Conservation (phyloP, 2,888 invertebrate species). For the Thalpophila matura region DNA sequence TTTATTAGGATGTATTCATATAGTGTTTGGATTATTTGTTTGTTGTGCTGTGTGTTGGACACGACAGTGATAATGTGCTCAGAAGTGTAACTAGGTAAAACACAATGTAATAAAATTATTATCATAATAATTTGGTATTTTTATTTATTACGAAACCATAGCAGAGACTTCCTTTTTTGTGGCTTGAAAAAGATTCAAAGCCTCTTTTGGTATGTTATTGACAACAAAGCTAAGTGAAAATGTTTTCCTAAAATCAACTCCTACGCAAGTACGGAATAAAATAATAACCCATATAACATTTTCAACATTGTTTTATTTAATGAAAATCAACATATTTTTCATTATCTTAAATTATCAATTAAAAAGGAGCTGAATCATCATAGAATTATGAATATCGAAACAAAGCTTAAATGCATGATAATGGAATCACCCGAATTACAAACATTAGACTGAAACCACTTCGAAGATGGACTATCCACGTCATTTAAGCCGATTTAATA, state of each 20-base stretch:
- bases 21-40: constrained; percentile 63
- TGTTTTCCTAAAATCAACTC: no score
- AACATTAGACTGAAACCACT: constrained; percentile 9
- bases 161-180: no score
- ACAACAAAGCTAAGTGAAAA: no score
- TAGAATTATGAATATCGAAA: constrained; percentile 23
- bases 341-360: constrained; percentile 15
- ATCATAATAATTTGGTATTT: constrained; percentile 29
- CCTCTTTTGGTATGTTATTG: no score
- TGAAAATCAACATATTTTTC: constrained; percentile 48
- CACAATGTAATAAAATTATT: constrained; percentile 52
- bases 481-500: not conserved
- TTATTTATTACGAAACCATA: no score
- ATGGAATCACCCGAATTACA: constrained; percentile 28
- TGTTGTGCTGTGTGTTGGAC: constrained; percentile 73
- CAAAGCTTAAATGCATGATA: constrained; percentile 40
- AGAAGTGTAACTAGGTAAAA: constrained; percentile 75
- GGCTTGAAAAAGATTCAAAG: no score
- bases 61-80: constrained; percentile 86
- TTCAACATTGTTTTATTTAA: constrained; percentile 50
- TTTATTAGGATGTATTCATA: constrained; percentile 75
- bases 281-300: not conserved
- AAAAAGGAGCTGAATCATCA: constrained; percentile 1
- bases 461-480: constrained; percentile 5
- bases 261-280: constrained; percentile 4